Evolutionary conservation across 2,113 vertebrate genomes (phyloP), one percentile per base, ranked within the genome.

Genomic region (Nanorana parkeri): DNA sequence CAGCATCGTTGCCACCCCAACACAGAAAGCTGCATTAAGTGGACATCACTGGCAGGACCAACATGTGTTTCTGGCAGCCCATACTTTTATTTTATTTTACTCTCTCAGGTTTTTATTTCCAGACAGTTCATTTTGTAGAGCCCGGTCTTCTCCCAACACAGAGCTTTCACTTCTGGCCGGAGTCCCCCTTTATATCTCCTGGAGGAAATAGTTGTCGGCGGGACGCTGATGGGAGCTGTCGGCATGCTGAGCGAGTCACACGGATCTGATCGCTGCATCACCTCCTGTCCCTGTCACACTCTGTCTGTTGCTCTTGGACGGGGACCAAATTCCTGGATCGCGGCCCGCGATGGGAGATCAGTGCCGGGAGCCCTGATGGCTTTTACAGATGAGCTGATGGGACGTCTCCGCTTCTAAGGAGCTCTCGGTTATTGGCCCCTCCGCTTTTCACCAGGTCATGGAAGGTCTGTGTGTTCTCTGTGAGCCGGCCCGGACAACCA

Each of bases 221-320:
- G 67, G 67, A n/a, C 19, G 13, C 8, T 28, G 29, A 72, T 55
- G 68, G 17, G 23, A 28, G 54, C 51, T 29, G 51, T 26, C 26
- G 4, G 51, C 17, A n/a, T 28, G 15, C 47, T 55, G 23, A 10
- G 52, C 24, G 21, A 54, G 68, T 71, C 68, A 17, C 67, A 47
- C 41, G 15, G 16, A 51, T 26, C 17, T 26, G 41, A 28, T 55
- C 68, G 16, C 47, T 28, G 23, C 20, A 72, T 26, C 68, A 3
- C n/a, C 51, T 26, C 21, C 32, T 68, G 67, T 68, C 67, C 68
- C 17, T 55, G 51, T 72, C 68, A 72, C 68, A 72, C 51, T 55
- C 55, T 17, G 23, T 24, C 52, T n/a, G 28, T 72, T 56, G 23
- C 20, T 52, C 19, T 72, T 72, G 68, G 68, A 51, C 28, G 68